A percentile compares a stretch with the other conserved stretches of the same genome.
Conservation (phyloP, 2,113 vertebrate genomes). For the Cercocebus atys region DNA sequence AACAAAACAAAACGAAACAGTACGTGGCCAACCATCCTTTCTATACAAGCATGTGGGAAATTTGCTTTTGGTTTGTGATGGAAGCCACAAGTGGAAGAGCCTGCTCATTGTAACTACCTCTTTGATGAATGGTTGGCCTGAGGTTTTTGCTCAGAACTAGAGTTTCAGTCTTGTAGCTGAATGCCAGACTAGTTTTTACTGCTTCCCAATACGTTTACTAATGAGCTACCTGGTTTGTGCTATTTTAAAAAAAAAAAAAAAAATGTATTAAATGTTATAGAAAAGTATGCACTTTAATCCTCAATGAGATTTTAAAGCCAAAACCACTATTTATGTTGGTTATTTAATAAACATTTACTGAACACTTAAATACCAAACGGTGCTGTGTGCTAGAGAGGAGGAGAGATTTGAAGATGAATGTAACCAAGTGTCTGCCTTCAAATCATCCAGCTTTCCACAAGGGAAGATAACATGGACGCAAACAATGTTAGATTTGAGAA, state of each 20-base stretch:
- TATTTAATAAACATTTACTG: conserved; percentile 1
- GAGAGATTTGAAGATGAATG: neutral
- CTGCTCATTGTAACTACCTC: conserved; percentile 42
- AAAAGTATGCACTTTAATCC: neutral
- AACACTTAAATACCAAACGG: neutral
- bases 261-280: neutral
- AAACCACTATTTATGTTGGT: neutral
- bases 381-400: neutral
- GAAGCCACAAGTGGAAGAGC: conserved; percentile 41
- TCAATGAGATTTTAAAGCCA: conserved; percentile 3
- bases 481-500: neutral
- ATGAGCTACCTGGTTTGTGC: neutral
- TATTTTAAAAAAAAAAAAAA: neutral
- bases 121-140: conserved; percentile 30
- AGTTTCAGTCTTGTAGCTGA: conserved; percentile 40
- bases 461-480: neutral
- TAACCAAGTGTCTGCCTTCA: neutral
- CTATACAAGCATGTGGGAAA: neutral
- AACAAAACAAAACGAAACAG: neutral
- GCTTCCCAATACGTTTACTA: neutral
- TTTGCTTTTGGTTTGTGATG: conserved; percentile 11
- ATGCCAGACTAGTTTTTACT: neutral
- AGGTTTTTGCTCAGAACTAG: conserved; percentile 48
- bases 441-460: neutral
- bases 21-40: conserved; percentile 17